Evolutionary conservation across 64 coral and sea anemone genomes (phyloP), one percentile per base, ranked within the genome.

Genomic region (Astreopora myriophthalma): DNA sequence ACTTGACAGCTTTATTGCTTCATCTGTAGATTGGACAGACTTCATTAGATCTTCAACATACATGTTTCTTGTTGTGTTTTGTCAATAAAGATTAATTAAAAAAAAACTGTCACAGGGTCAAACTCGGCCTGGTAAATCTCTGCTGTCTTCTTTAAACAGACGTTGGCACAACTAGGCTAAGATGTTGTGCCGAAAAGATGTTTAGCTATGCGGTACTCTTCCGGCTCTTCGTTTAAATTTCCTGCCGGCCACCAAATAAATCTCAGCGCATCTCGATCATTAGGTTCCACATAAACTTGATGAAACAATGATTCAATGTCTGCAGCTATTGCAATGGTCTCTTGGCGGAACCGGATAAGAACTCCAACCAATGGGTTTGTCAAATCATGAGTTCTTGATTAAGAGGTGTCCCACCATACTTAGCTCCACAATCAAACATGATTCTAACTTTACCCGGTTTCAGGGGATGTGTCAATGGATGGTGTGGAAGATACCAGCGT

Each of bases 271-370:
- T 79, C 58, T n/a, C 26, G 46, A 34, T 90, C 88, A 22, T 69
- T 46, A 29, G 74, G 73, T 24, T 62, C 48, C 19, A 89, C 87
- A 12, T 38, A 8, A 29, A 89, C 87, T 40, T 78, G 90, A 32
- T 67, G 75, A 36, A 93, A 93, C 83, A 93, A 87, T 14, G 16
- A 49, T 67, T 93, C 91, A 0, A 93, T 46, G 37, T 93, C 91
- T 6, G 83, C 91, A 27, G 86, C 91, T 27, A 93, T 4, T 76
- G 70, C 83, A 5, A 93, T 69, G 0, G 42, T 28, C 67, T 92
- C 90, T 85, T 75, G 42, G 14, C 90, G 25, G 58, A 80, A 93
- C 11, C 91, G 51, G 25, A 38, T 93, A 1, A 93, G 57, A 1
- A 93, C 74, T 31, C 91, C 91, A 51, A 76, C 72, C 14, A 93